phyloP scores from a whole-genome alignment of 2,888 invertebrate species.

The Biston betularia region DNA sequence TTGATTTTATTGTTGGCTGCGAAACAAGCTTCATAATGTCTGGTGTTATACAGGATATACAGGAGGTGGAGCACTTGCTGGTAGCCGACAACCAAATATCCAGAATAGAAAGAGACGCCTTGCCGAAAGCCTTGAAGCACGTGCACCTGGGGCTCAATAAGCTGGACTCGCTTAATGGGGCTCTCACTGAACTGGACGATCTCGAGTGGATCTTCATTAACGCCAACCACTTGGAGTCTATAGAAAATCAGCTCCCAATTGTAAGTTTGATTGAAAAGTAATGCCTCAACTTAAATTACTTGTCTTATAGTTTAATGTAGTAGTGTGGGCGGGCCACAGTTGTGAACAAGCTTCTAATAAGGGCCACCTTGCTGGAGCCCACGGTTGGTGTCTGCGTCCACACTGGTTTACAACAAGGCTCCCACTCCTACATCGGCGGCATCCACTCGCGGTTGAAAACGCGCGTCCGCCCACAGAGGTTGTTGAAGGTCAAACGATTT shows the following conservation, averaged over 20 bases:
- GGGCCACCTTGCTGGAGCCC: no score
- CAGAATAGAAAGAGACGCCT: slow-evolving; percentile 89
- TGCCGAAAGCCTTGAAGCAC: slow-evolving; percentile 89
- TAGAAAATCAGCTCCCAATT: slow-evolving; percentile 92
- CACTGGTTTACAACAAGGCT: no score
- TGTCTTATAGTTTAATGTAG: no score
- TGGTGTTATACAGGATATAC: slow-evolving; percentile 67
- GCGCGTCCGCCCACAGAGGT: no score
- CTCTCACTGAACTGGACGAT: slow-evolving; percentile 90
- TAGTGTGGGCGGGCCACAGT: no score
- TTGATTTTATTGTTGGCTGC: no score
- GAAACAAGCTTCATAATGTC: not conserved
- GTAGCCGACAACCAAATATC: slow-evolving; percentile 92
- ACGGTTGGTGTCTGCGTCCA: no score
- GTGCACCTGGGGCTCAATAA: slow-evolving; percentile 92
- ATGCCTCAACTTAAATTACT: not conserved
- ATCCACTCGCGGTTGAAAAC: no score
- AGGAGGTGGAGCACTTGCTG: slow-evolving; percentile 88
- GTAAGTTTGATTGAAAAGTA: slow-evolving; percentile 65
- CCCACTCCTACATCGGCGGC: no score
- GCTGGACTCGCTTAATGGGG: slow-evolving; percentile 90
- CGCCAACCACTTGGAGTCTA: slow-evolving; percentile 89
- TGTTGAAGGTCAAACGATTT: no score
- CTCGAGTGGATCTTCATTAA: slow-evolving; percentile 93
- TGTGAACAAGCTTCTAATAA: no score